Evolutionary conservation across 2,888 invertebrate species (phyloP), one percentile per base, ranked within the genome.

Genomic region (Chaetogeoica ovagalla): DNA sequence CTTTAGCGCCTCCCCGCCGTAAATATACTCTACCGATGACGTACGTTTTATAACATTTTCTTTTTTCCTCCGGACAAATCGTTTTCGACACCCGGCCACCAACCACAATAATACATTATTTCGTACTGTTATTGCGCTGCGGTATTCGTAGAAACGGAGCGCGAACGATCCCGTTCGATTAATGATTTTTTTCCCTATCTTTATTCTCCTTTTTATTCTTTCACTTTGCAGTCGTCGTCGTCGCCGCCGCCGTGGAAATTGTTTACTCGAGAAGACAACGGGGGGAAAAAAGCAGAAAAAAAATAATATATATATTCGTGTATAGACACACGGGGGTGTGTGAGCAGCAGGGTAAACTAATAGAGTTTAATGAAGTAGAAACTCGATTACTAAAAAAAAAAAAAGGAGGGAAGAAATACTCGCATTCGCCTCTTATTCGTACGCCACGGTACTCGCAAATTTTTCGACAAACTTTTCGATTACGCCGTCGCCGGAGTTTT

Each of bases 341-440:
- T 5, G 52, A n/a, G n/a, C n/a, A n/a, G n/a, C n/a, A n/a, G 30
- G 4, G 30, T 30, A 69, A 55, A 55, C 30, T 73, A 73, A 73
- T 69, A 69, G 76, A 59, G 60, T 60, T 69, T 69, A 77, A 77
- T 77, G 69, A 69, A 68, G 76, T 37, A 48, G 76, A 77, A 77
- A 77, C 52, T 69, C 76, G 76, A 77, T 77, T 77, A 69, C 68
- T 19, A 23, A 43, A 71, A 71, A 55, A 57, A 37, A 13, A 57
- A 57, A 37, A 69, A 6, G 52, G 39, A 62, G 52, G 3, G 37
- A 37, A 52, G 30, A 68, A 17, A 30, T 30, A 30, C 30, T 30
- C 23, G 43, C 75, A 66, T 55, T 55, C 19, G 17, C 75, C 39
- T 66, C 30, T 30, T 4, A n/a, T 43, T 66, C 39, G 57, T 23